Evolutionary conservation across 2,113 vertebrate species (phyloP).

Genomic region (Urocolius indicus): DNA sequence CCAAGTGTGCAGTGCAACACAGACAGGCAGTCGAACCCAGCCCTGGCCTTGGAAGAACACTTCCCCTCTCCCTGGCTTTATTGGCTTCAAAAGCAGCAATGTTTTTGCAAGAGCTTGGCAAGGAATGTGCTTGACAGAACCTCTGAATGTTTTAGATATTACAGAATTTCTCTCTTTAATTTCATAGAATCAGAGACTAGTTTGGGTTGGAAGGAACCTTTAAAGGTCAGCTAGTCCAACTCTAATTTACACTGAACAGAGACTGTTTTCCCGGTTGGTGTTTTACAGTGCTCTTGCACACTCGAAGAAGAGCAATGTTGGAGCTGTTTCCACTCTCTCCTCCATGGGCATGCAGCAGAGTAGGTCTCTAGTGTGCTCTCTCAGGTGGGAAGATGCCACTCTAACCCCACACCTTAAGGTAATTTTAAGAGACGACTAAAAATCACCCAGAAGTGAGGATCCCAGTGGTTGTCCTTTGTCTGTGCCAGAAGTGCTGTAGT

Average conservation of each 20-base stretch:
- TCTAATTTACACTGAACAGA: not conserved
- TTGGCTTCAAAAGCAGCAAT: not conserved
- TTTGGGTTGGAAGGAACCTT: not conserved
- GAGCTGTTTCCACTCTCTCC: not conserved
- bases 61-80: not conserved
- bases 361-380: not conserved
- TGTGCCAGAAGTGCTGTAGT: not conserved
- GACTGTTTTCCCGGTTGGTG: not conserved
- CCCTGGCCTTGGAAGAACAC: not conserved
- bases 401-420: not conserved
- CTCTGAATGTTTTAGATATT: slow-evolving; percentile 12
- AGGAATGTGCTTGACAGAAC: not conserved
- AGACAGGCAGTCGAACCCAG: not conserved
- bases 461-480: not conserved
- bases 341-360: not conserved
- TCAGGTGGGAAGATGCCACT: not conserved
- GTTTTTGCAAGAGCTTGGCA: not conserved
- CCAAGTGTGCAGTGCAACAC: not conserved
- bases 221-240: not conserved
- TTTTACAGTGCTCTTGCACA: not conserved
- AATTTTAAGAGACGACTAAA: not conserved
- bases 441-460: not conserved
- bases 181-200: not conserved
- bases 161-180: not conserved
- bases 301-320: not conserved